Conservation (phyloP, 1,140 invertebrate species). For the Scylla paramamosain region DNA sequence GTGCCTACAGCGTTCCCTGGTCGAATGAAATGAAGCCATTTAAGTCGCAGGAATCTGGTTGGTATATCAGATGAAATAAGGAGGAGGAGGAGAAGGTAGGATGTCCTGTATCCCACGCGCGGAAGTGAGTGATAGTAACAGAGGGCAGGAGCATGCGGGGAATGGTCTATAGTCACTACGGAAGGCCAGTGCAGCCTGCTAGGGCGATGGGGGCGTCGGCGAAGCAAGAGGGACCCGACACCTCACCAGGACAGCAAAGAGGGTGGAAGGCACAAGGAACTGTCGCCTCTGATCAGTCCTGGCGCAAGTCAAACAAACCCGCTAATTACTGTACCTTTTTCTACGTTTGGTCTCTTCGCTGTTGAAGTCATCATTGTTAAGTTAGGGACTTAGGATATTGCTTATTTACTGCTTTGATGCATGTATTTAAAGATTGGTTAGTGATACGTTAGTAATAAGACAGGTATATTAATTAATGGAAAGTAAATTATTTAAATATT, state of each 20-base stretch:
- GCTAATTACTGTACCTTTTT: slow-evolving; percentile 57
- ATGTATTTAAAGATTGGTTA: too few species aligned
- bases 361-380: slow-evolving; percentile 43
- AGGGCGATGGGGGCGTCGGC: not conserved
- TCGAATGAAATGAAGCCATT: too few species aligned
- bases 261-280: not conserved
- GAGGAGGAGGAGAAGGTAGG: not conserved
- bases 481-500: too few species aligned
- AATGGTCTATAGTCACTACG: not conserved
- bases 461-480: too few species aligned
- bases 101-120: not conserved
- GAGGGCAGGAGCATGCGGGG: too few species aligned
- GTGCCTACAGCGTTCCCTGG: too few species aligned
- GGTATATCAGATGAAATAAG: not conserved
- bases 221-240: not conserved
- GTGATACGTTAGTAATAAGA: too few species aligned
- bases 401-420: not conserved
- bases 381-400: not conserved
- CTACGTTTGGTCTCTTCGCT: slow-evolving; percentile 52
- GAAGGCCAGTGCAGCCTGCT: not conserved
- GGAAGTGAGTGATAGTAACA: not conserved
- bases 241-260: not conserved
- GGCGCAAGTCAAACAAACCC: slow-evolving; percentile 21
- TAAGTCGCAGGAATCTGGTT: not conserved
- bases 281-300: not conserved